phyloP scores from a whole-genome alignment of 1,140 invertebrate genomes.

The Drosophila obscura region DNA sequence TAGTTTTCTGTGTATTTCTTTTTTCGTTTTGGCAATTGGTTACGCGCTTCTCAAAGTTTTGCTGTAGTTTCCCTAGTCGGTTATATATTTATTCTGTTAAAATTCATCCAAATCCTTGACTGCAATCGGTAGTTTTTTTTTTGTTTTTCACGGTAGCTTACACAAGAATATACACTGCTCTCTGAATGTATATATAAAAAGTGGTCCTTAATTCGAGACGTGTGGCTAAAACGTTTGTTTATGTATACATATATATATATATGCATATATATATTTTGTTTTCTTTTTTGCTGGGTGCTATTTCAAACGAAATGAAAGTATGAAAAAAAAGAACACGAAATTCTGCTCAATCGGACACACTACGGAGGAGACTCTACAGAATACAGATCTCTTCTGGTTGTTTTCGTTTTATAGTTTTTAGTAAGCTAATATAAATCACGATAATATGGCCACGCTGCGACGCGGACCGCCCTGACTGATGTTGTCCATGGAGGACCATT shows the following conservation, averaged over 20 bases:
- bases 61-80: conserved; percentile 32
- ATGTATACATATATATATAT: conserved; percentile 54
- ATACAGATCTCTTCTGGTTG: conserved; percentile 53
- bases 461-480: conserved; percentile 89
- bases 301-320: conserved; percentile 34
- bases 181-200: conserved; percentile 69
- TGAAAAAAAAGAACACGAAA: conserved; percentile 28
- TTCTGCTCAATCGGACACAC: conserved; percentile 37
- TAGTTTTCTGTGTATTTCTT: conserved; percentile 5
- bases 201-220: conserved; percentile 82
- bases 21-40: conserved; percentile 75
- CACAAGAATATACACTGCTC: conserved; percentile 60
- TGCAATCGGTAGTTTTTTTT: conserved; percentile 67
- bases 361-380: conserved; percentile 43
- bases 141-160: conserved; percentile 12
- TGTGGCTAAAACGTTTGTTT: conserved; percentile 59
- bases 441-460: conserved; percentile 94
- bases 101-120: conserved; percentile 77
- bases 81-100: conserved; percentile 43
- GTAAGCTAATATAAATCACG: conserved; percentile 86
- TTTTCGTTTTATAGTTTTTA: conserved; percentile 45
- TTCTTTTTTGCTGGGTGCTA: conserved; percentile 37
- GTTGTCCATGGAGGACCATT: conserved; percentile 96
- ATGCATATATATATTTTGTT: conserved; percentile 22
- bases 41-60: conserved; percentile 53